Evolutionary conservation across 2,797 vertebrate species (phyloP).

Genomic region (Scleropages formosus): DNA sequence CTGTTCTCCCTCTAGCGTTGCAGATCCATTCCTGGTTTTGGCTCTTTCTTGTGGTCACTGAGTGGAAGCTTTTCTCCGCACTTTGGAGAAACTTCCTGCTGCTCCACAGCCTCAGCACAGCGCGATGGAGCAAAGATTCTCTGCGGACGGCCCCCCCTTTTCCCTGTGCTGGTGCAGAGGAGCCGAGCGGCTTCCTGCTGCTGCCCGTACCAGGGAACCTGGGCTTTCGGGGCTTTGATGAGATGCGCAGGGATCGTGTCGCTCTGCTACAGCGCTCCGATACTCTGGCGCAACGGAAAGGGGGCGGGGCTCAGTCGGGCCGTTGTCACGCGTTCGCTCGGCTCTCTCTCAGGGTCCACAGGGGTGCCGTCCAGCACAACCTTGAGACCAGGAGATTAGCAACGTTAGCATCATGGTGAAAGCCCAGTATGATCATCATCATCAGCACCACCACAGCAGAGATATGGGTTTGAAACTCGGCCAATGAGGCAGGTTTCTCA

Average conservation of each 20-base stretch:
- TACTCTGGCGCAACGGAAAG: conserved; percentile 10
- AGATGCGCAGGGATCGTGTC: conserved; percentile 37
- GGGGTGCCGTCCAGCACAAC: conserved; percentile 37
- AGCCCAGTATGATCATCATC: no score
- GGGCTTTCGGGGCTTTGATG: conserved; percentile 46
- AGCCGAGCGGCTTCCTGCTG: conserved; percentile 51
- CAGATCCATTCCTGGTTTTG: neutral
- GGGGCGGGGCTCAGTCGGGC: no score
- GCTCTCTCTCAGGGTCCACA: conserved; percentile 35
- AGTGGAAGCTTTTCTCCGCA: neutral
- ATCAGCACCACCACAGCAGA: no score
- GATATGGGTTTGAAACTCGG: no score
- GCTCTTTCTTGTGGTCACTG: neutral
- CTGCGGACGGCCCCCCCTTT: conserved; percentile 29
- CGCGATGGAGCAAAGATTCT: neutral
- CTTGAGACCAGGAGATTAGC: conserved; percentile 37
- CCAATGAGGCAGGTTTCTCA: no score
- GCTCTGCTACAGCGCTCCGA: conserved; percentile 39
- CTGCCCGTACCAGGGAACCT: conserved; percentile 42
- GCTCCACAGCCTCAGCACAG: neutral
- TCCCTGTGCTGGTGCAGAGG: conserved; percentile 40
- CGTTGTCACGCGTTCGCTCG: no score
- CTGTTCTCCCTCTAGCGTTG: conserved; percentile 1
- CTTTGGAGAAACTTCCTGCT: neutral
- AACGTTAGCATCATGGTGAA: conserved; percentile 37